Base-by-base conservation (phyloP, 2,797 vertebrate genomes). In the Decapterus maruadsi region DNA sequence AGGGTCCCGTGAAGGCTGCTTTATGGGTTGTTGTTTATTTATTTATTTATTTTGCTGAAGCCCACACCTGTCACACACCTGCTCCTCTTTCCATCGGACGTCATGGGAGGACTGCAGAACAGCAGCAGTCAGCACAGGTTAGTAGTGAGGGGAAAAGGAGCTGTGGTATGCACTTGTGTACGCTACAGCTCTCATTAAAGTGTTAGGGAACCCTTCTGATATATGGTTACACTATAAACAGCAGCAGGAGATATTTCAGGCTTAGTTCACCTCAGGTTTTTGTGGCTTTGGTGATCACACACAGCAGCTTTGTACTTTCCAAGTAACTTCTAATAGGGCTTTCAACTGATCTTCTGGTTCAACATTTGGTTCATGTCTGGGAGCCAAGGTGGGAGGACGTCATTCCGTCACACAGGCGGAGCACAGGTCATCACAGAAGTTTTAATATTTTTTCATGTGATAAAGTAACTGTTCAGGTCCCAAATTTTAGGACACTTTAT, bases 1-100 rank as follows among this genome's bases (percentile, higher is more conserved):
- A 87, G 56, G 70, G 68, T 83, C 83, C 81, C 36, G 62, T 53
- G 88, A 90, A 75, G 82, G 73, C 68, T 77, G 65, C 45, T 80
- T 68, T 82, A 54, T 11, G 1, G 40, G 57, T 26, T 1, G 26
- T 26, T 26, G 26, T 45, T 61, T 36, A n/a, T n/a, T n/a, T n/a
- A n/a, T n/a, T 64, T 63, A 48, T 57, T 31, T 20, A 4, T 80
- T 80, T 72, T 85, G 70, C 72, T 79, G 59, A 26, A 50, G 57
- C 69, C 12, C 69, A 78, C 83, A 88, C 66, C 87, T 90, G 85
- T 87, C 82, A 85, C 43, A 16, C 43, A 17, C 16, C 43, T 20
- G 66, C 64, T 65, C 75, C 50, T 48, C 26, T 51, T 59, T 71
- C 56, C 46, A 29, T 73, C 83, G 68, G 77, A 12, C 77, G 65